phyloP scores from a whole-genome alignment of 2,113 vertebrate genomes.

The Phaetusa simplex region DNA sequence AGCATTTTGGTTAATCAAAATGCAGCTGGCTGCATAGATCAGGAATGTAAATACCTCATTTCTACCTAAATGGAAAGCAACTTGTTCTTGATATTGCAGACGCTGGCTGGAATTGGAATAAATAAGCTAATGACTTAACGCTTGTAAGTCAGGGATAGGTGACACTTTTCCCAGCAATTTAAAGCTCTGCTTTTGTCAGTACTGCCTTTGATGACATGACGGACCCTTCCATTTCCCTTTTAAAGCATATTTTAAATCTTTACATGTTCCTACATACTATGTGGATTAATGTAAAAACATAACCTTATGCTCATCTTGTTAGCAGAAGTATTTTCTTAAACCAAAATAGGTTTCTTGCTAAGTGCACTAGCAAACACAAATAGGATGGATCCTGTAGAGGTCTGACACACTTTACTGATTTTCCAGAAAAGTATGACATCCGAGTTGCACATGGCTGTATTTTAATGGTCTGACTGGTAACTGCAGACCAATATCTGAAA shows the following conservation, averaged over 20 bases:
- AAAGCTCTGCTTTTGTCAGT: not conserved
- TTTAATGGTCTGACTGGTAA: not conserved
- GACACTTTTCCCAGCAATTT: not conserved
- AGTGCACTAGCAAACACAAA: too few relatives aligned
- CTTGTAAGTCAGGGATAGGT: not conserved
- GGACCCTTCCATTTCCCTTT: not conserved
- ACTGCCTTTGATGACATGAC: not conserved
- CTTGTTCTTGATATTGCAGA: not conserved
- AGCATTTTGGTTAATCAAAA: not conserved
- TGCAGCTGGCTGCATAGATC: not conserved
- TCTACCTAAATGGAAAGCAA: not conserved
- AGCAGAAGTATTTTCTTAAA: not conserved
- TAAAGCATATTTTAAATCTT: not conserved
- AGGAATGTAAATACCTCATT: not conserved
- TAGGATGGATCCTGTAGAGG: not conserved
- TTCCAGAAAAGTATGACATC: not conserved
- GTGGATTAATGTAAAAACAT: not conserved
- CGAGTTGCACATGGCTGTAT: not conserved
- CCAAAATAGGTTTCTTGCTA: rapidly evolving
- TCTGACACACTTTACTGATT: not conserved
- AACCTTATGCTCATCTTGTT: not conserved
- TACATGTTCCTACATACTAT: not conserved
- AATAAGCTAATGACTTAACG: not conserved
- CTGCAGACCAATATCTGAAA: not conserved
- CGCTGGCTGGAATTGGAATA: not conserved